Conservation (phyloP, 2,888 invertebrate species). For the Poecilobothrus nobilitatus region DNA sequence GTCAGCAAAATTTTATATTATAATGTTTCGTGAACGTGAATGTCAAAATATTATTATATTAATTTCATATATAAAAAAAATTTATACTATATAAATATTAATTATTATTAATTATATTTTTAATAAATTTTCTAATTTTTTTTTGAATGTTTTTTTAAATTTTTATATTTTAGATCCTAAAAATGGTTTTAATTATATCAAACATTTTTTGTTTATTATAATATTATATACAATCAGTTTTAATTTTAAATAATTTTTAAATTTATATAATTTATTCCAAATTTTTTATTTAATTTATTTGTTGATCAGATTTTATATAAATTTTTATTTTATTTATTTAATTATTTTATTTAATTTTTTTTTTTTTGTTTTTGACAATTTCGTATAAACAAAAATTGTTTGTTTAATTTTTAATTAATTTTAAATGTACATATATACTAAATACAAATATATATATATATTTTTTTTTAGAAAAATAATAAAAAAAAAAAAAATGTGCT, state of each 20-base stretch:
- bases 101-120: too few species aligned
- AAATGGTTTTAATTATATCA: too few species aligned
- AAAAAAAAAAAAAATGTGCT: not conserved
- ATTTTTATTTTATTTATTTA: not conserved
- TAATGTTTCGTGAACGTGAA: too few species aligned
- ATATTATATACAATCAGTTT: too few species aligned
- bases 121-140: too few species aligned
- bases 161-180: too few species aligned
- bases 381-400: not conserved
- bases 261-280: not conserved
- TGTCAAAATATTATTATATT: not conserved
- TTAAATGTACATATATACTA: too few species aligned
- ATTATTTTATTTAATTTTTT: not conserved
- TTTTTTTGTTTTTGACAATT: not conserved
- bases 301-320: not conserved
- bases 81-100: not conserved
- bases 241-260: not conserved
- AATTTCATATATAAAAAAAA: not conserved
- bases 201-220: too few species aligned
- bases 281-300: not conserved
- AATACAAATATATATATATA: too few species aligned
- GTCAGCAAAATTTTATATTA: not conserved
- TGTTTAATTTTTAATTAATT: not conserved
- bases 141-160: too few species aligned
- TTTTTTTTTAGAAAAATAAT: not conserved